These are phyloP conservation scores for Bryconaethiops microstoma DNA, from an alignment of 2,797 vertebrate genomes.

Conservation along the genomic window DNA sequence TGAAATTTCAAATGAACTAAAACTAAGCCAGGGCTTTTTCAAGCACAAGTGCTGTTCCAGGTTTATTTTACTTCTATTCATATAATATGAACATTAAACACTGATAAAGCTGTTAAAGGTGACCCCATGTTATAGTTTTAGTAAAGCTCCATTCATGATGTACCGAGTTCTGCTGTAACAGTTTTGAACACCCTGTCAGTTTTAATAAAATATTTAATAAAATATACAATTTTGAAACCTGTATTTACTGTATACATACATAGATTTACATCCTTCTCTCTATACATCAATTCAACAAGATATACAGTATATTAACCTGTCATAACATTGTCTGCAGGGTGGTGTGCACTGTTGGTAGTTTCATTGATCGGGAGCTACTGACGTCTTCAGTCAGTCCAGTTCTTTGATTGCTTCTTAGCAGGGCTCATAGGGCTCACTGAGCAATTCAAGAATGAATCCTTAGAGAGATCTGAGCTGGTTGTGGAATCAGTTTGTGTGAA, in stretches of 20 bases:
- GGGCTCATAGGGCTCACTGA: not conserved
- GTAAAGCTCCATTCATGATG: not conserved
- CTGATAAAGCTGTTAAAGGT: not conserved
- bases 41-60: not conserved
- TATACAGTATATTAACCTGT: not conserved
- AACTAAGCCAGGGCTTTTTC: not conserved
- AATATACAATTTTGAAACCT: not conserved
- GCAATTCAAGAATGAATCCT: not conserved
- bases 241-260: slow-evolving; percentile 21
- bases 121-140: slow-evolving; percentile 4
- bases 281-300: not conserved
- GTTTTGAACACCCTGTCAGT: not conserved
- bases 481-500: not conserved
- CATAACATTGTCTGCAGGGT: not conserved
- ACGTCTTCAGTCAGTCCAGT: not conserved
- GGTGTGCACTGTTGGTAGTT: not conserved
- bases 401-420: not conserved
- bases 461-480: not conserved
- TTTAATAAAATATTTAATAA: slow-evolving; percentile 20
- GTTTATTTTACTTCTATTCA: not conserved
- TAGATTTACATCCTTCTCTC: slow-evolving; percentile 7
- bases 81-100: not conserved
- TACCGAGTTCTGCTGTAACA: not conserved
- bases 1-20: not conserved
- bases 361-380: not conserved